phyloP scores from a whole-genome alignment of 2,888 invertebrate species.

The Cheilosia impressa region DNA sequence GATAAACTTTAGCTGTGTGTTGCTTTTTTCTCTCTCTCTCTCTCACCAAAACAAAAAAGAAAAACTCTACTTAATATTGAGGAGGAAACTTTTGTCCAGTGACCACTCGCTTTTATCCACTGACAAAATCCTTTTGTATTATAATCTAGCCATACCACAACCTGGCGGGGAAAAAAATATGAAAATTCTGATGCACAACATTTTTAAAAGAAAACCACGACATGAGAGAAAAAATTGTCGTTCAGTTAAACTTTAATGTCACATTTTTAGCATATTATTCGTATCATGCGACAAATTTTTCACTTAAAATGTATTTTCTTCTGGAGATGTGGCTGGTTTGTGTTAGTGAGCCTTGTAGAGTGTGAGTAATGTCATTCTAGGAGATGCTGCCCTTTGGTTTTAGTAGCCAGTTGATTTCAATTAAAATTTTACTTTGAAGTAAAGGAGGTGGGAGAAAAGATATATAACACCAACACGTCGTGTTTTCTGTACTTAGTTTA shows the following conservation, averaged over 20 bases:
- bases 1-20: conserved; percentile 47
- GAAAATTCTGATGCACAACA: background rate
- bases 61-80: conserved; percentile 39
- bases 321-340: background rate
- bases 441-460: too few species aligned
- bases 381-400: too few species aligned
- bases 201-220: conserved; percentile 32
- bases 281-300: conserved; percentile 60
- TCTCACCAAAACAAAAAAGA: background rate
- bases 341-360: too few species aligned
- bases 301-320: conserved; percentile 35
- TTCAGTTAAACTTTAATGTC: conserved; percentile 53
- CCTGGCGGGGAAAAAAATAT: conserved; percentile 1
- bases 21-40: background rate
- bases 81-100: conserved; percentile 60
- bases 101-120: conserved; percentile 67
- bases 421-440: too few species aligned
- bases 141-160: conserved; percentile 30
- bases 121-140: conserved; percentile 68
- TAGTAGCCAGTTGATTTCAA: too few species aligned
- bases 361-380: too few species aligned
- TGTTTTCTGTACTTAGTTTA: too few species aligned
- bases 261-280: conserved; percentile 47
- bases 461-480: too few species aligned
- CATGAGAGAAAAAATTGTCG: conserved; percentile 5